Evolutionary conservation across 2,113 vertebrate genomes (phyloP), one percentile per base, ranked within the genome.

Genomic region (Anas platyrhynchos): DNA sequence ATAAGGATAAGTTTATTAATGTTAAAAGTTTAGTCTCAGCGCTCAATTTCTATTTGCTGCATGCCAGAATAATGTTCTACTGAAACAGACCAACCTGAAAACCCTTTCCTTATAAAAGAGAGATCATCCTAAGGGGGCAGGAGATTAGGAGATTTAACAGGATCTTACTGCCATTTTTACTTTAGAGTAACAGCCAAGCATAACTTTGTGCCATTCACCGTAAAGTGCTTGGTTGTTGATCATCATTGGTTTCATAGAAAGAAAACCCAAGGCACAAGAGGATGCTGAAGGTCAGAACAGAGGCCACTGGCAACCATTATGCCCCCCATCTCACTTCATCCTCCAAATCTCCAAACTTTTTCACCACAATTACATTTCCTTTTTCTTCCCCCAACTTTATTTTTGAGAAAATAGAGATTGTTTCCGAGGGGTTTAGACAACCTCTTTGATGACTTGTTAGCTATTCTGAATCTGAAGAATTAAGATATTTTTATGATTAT

Each of bases 41-140:
- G 7, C 38, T 62, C 69, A 79, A 21, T 50, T 95, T 79, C 83
- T 85, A 88, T 85, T 76, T 95, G 56, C 56, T 56, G 52, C 16
- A 29, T 55, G 63, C 21, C 93, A 69, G 58, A 85, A 17, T 44
- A 79, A 87, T 91, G 83, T 89, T 72, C 62, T 92, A 77, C 66
- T 87, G 54, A 76, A 44, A 89, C 23, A 85, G 32, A 20, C 38
- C 56, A 91, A 32, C 18, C 23, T 75, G 54, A 63, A 87, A 87
- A 81, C 78, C 26, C 27, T 87, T 69, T 90, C 67, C 7, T 63
- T 38, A 43, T 26, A 43, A 32, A 76, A 44, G 50, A 88, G 61
- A 73, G 50, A 73, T 61, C 36, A 83, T 55, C 50, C 27, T 36
- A 55, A 83, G 20, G 13, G 14, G 5, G 15, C 77, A 69, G 8